Percentiles rank a stretch among this genome's conserved stretches.
Conservation (phyloP, 2,797 vertebrate genomes). For the Mallotus villosus region DNA sequence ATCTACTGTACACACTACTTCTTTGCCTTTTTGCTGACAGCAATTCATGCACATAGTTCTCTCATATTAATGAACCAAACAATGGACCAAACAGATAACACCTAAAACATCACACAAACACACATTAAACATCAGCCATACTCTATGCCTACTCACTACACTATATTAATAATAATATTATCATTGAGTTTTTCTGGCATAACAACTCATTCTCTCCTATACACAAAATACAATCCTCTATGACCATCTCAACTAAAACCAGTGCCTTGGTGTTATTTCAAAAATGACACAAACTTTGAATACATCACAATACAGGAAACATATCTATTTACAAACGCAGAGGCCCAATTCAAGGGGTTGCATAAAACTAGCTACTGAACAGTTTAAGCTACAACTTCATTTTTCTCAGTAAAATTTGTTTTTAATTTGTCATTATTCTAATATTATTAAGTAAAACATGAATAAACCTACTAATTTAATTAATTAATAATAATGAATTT, state of each 20-base stretch:
- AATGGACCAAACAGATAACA: slow-evolving; percentile 3
- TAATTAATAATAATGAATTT: slow-evolving; percentile 14
- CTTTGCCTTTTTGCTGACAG: neutral
- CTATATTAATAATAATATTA: neutral
- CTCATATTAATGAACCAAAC: slow-evolving; percentile 1
- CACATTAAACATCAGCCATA: neutral
- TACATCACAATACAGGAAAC: slow-evolving; percentile 1
- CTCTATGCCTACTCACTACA: slow-evolving; percentile 8
- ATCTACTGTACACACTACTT: slow-evolving; percentile 1
- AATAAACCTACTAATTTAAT: neutral
- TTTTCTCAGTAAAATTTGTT: neutral
- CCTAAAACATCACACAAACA: neutral
- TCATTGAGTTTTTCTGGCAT: slow-evolving; percentile 2
- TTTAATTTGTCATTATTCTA: neutral
- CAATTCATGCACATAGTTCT: neutral
- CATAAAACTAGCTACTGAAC: slow-evolving; percentile 12
- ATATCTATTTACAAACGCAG: neutral
- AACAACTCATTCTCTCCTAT: neutral
- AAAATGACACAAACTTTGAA: neutral
- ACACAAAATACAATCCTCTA: slow-evolving; percentile 16
- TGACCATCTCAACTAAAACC: neutral
- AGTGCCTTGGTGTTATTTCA: slow-evolving; percentile 6
- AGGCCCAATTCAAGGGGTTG: slow-evolving; percentile 13
- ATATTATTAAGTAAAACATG: slow-evolving; percentile 8
- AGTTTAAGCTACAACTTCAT: slow-evolving; percentile 6